Conservation (phyloP, 2,797 vertebrate species). For the Craterocephalus amniculus region DNA sequence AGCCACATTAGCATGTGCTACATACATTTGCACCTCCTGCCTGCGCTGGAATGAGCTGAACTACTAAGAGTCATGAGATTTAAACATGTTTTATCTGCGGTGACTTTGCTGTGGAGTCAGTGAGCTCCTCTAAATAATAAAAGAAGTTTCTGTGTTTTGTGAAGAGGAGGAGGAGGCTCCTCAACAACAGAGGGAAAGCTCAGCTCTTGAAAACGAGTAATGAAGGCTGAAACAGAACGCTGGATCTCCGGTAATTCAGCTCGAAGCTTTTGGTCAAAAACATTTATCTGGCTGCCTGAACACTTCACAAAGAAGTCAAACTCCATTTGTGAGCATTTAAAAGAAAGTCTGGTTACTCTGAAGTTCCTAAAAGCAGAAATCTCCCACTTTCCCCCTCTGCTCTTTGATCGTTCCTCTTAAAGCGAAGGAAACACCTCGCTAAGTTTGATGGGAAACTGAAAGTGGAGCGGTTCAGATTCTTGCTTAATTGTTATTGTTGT, state of each 20-base stretch:
- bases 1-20: conserved; percentile 75
- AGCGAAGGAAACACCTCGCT: background rate
- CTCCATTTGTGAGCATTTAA: conserved; percentile 1
- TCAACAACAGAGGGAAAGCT: background rate
- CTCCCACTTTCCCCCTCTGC: background rate
- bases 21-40: conserved; percentile 51
- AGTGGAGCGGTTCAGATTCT: conserved; percentile 10
- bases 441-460: background rate
- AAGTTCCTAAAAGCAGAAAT: background rate
- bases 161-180: background rate
- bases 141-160: background rate
- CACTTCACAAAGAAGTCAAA: conserved; percentile 11
- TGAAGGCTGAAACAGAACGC: background rate
- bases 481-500: conserved; percentile 35
- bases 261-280: conserved; percentile 1
- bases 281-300: conserved; percentile 7
- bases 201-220: background rate
- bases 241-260: conserved; percentile 12
- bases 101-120: background rate
- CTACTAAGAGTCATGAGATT: conserved; percentile 40
- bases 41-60: conserved; percentile 50
- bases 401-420: conserved; percentile 2
- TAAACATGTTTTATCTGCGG: background rate
- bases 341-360: background rate
- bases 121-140: background rate